Evolutionary conservation across 92 coral and sea anemone species (phyloP).

Genomic region (Epizoanthus stellaris): DNA sequence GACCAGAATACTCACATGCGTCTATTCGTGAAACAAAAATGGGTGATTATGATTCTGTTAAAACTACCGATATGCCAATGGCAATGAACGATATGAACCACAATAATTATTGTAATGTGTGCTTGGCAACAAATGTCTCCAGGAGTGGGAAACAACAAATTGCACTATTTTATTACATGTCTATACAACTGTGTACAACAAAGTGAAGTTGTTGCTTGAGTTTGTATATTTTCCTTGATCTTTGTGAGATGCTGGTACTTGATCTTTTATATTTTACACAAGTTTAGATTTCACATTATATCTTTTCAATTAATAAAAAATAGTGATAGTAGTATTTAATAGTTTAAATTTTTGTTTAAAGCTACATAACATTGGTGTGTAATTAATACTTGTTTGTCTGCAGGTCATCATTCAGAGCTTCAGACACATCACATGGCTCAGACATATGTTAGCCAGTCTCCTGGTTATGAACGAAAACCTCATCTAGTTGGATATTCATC

Average conservation of each 20-base stretch:
- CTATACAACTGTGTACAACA: too few relatives aligned
- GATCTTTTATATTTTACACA: too few relatives aligned
- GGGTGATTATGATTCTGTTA: neutral
- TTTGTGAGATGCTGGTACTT: too few relatives aligned
- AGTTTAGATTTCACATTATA: too few relatives aligned
- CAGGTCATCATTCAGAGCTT: neutral
- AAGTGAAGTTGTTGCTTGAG: too few relatives aligned
- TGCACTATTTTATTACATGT: neutral
- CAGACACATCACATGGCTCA: slow-evolving; percentile 26
- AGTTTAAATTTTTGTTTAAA: neutral
- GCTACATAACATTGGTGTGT: slow-evolving; percentile 1
- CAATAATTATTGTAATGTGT: too few relatives aligned
- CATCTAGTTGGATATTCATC: slow-evolving; percentile 32
- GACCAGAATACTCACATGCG: too few relatives aligned
- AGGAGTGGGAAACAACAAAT: neutral
- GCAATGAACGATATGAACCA: neutral
- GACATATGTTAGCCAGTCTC: slow-evolving; percentile 8
- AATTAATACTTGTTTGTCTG: neutral
- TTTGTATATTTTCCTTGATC: too few relatives aligned
- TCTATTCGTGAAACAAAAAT: neutral
- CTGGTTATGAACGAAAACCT: slow-evolving; percentile 16
- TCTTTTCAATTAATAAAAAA: neutral
- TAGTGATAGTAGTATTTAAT: too few relatives aligned
- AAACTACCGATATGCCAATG: neutral
- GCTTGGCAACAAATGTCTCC: neutral